These are phyloP conservation scores for Patella ulyssiponensis DNA, from an alignment of 2,888 invertebrate genomes.

Conservation along the genomic window DNA sequence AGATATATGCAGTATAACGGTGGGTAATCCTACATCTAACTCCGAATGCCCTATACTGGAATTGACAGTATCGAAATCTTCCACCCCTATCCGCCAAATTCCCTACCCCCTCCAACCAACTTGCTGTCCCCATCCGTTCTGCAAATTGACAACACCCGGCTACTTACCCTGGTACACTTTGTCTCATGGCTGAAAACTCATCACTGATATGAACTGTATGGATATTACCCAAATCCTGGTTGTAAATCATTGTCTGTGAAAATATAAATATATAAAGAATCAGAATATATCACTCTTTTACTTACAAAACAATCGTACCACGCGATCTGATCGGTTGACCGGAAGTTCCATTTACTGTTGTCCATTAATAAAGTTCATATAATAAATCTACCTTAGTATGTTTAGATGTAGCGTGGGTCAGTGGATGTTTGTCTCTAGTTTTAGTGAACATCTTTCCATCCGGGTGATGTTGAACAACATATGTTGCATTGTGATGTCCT, in stretches of 20 bases:
- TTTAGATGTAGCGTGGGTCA: constrained; percentile 32
- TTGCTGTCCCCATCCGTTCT: no score
- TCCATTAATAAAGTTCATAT: no score
- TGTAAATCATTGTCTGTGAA: constrained; percentile 45
- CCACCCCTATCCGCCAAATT: no score
- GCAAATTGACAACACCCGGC: no score
- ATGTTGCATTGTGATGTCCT: constrained; percentile 48
- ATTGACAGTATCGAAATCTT: no score
- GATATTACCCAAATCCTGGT: constrained; percentile 43
- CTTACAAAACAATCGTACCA: no score
- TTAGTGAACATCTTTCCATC: constrained; percentile 45
- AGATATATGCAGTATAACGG: no score
- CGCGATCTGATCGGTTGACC: no score
- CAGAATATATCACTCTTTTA: neutral
- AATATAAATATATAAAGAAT: neutral
- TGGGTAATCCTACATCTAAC: no score
- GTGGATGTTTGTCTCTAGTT: constrained; percentile 37
- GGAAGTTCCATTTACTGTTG: no score
- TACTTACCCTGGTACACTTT: constrained; percentile 41
- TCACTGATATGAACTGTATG: constrained; percentile 51
- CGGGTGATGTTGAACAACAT: constrained; percentile 29
- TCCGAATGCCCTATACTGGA: no score
- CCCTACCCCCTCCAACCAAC: no score
- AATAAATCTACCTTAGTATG: neutral
- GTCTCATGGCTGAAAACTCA: constrained; percentile 39